Conservation (phyloP, 2,888 invertebrate genomes). For the Cerastis rubricosa region DNA sequence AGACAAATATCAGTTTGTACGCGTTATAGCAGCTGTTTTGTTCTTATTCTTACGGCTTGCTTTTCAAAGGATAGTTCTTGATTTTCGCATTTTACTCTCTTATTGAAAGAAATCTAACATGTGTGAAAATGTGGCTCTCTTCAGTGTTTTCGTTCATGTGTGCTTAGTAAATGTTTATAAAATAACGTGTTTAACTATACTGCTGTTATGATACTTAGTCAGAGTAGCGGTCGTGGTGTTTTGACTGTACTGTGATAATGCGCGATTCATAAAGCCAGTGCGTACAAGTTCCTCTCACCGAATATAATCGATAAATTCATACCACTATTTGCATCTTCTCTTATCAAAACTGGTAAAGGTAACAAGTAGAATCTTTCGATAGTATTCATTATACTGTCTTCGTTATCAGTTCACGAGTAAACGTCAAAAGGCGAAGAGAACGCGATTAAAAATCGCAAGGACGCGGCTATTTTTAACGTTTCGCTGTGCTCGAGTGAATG, state of each 20-base stretch:
- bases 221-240: slow-evolving; percentile 7
- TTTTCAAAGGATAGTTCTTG: not conserved
- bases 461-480: slow-evolving; percentile 67
- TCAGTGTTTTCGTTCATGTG: slow-evolving; percentile 16
- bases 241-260: slow-evolving; percentile 6
- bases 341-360: slow-evolving; percentile 15
- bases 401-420: slow-evolving; percentile 54
- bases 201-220: slow-evolving; percentile 13
- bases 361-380: slow-evolving; percentile 36
- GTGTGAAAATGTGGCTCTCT: not conserved
- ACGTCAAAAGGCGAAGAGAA: slow-evolving; percentile 58
- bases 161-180: slow-evolving; percentile 33
- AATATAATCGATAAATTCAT: slow-evolving; percentile 4
- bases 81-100: slow-evolving; percentile 3
- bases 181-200: slow-evolving; percentile 14
- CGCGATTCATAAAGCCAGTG: not conserved
- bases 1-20: not conserved
- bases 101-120: not conserved
- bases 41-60: not conserved
- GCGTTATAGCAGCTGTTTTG: not conserved
- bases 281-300: not conserved
- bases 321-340: not conserved
- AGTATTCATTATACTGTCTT: slow-evolving; percentile 52
- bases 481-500: slow-evolving; percentile 64
- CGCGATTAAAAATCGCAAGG: slow-evolving; percentile 67